Base-by-base conservation (phyloP, 1,140 invertebrate species). In the Melipona quadrifasciata region DNA sequence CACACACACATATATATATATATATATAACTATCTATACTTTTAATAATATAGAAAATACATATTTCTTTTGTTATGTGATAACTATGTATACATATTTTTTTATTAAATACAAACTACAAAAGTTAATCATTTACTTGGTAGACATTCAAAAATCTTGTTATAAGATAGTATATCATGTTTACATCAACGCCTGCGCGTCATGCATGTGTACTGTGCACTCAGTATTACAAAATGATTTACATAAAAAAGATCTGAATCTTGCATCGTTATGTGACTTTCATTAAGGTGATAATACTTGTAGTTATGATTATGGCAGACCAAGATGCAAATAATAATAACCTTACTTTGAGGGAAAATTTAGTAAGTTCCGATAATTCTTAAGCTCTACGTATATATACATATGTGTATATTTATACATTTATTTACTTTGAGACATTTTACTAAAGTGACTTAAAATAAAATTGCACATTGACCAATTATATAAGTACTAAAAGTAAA, bases 281-380 rank as follows among this genome's bases (percentile, higher is more conserved):
- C 61, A 61, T 68, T 51, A 21, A 84, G 21, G 53, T n/a, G n/a
- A 10, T 12, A 51, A 70, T 12, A 39, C 6, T 55, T 61, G 1
- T 78, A 73, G 53, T 86, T 27, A 17, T 68, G 61, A 86, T 21
- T 72, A 93, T 93, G 93, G 90, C 88, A 21, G 88, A 92, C 70
- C 89, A 92, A 75, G 87, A 90, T 79, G 68, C 82, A 12, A 89
- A 83, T 83, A 90, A 90, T 78, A 88, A 84, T 88, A 89, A 85
- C 71, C 77, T 91, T 65, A 39, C 82, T 8, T 79, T 91, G 47
- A 80, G 93, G 81, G 92, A 93, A 61, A 90, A 85, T 86, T 85
- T 93, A 70, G 92, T 93, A 85, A 92, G 92, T 93, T 85, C 74
- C 85, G 31, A 14, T 1, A 14, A 17, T 17, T 73, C 16, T 31